Evolutionary conservation across 2,888 invertebrate species (phyloP).

Genomic region (Mellilla xanthometata): DNA sequence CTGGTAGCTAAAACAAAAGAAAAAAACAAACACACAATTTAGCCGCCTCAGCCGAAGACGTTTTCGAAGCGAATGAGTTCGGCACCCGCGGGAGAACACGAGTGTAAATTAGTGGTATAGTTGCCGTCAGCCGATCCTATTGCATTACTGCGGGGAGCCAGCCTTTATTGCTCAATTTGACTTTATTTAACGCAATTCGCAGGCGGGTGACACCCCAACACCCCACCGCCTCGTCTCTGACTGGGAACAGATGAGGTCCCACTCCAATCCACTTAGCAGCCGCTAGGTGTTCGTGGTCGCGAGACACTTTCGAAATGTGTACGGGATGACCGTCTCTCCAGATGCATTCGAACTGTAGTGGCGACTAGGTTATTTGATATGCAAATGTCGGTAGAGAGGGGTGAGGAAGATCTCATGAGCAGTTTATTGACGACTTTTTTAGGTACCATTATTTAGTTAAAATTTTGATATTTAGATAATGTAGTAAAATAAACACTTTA

Average conservation of each 20-base stretch:
- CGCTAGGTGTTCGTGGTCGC: slow-evolving; percentile 66
- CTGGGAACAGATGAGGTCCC: slow-evolving; percentile 79
- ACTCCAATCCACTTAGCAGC: slow-evolving; percentile 79
- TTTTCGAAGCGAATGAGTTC: slow-evolving; percentile 12
- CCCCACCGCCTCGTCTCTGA: slow-evolving; percentile 47
- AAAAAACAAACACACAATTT: slow-evolving; percentile 5
- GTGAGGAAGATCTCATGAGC: no score
- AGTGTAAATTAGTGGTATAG: slow-evolving; percentile 68
- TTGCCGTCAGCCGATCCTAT: slow-evolving; percentile 62
- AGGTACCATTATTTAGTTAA: no score
- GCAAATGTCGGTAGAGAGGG: no score
- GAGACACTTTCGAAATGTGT: slow-evolving; percentile 46
- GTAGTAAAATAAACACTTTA: no score
- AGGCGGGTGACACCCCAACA: slow-evolving; percentile 35
- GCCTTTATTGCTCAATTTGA: slow-evolving; percentile 83
- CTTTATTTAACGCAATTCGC: slow-evolving; percentile 78
- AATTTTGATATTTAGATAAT: no score
- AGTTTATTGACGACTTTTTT: no score
- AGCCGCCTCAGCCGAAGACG: slow-evolving; percentile 1
- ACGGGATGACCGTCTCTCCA: slow-evolving; percentile 38
- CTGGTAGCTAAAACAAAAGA: not conserved
- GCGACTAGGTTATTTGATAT: not conserved
- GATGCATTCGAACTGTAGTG: slow-evolving; percentile 30
- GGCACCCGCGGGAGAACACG: slow-evolving; percentile 15
- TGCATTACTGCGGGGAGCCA: slow-evolving; percentile 73